Base-by-base conservation (phyloP, 2,888 invertebrate genomes). In the Cryptocheilus praepositus region DNA sequence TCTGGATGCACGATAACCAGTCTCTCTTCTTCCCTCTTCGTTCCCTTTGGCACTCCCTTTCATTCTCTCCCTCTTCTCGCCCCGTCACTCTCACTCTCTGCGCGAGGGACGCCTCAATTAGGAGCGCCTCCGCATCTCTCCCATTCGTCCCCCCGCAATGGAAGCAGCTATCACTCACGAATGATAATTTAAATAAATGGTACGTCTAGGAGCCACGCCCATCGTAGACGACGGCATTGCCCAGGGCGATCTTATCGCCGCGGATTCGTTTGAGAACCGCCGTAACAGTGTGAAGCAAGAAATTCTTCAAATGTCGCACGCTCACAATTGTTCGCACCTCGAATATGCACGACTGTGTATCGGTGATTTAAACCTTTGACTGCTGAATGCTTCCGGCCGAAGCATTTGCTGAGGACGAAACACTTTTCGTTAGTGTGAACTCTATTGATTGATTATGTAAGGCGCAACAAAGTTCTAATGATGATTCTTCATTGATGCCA, bases 131-230 rank as follows among this genome's bases (percentile, higher is more conserved):
- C 52, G 60, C 56, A 59, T 44, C 49, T 43, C 49, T 49, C 52
- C 56, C 46, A 60, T 60, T 56, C 60, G 8, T 43, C n/a, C 54
- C 45, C 16, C 53, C 52, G 64, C 45, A 46, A 5, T 56, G 44
- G 54, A 56, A 57, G 49, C 21, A 21, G 36, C 46, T 59, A 65
- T 69, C 69, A n/a, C 28, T 62, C 57, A 18, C 51, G 36, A 69
- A 65, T 58, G 58, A 65, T 65, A 61, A 65, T 69, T 65, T 65
- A 61, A 69, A 65, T 65, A 68, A 68, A 52, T 64, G 60, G 56
- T 61, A 25, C 44, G 67, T 68, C 60, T 60, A 46, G 45, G 51
- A 22, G 57, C 57, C 64, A 57, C 67, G 59, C 64, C 67, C 56
- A 54, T 56, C 36, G 8, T 22, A 44, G 64, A 59, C 58, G 67